Evolutionary conservation across 1,140 invertebrate species (phyloP), one percentile per base, ranked within the genome.

Genomic region (Apis dorsata): DNA sequence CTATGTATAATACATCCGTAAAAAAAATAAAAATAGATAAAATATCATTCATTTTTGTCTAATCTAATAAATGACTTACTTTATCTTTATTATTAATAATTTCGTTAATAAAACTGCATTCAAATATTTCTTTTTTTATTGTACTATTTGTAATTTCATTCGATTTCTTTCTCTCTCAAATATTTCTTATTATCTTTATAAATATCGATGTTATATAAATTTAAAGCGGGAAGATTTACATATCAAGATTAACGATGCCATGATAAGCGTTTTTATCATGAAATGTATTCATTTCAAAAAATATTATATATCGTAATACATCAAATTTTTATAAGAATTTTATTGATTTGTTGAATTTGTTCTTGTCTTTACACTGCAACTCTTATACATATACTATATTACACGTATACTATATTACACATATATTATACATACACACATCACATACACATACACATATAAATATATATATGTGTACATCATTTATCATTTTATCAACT

Each of bases 181-280:
- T 15, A 21, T 68, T 21, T 19, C 24, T 11, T 60, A 9, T 57
- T 75, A 49, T 21, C 78, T 60, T 81, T 34, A 63, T 68, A 63
- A 62, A 19, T 12, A 60, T 69, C 44, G 63, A 51, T 57, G 55
- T 15, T 51, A n/a, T n/a, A 75, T 2, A 19, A 8, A 11, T 12
- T 62, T 21, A 3, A 34, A 76, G 2, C 11, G 9, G 13, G n/a
- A 59, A 59, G 49, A 74, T 74, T 74, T 74, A 74, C 70, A 21
- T 57, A 65, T 5, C 24, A 13, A 62, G 15, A 73, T 81, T 55
- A 73, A 55, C n/a, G 51, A 24, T 21, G 17, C 28, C 15, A 53
- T n/a, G 70, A 73, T 80, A 80, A 81, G 34, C 53, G 11, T 24
- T 81, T 79, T 83, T 71, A 83, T 78, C 81, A 19, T 62, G 13